Base-by-base conservation (phyloP, 2,888 invertebrate genomes). In the Aphodius granarius region DNA sequence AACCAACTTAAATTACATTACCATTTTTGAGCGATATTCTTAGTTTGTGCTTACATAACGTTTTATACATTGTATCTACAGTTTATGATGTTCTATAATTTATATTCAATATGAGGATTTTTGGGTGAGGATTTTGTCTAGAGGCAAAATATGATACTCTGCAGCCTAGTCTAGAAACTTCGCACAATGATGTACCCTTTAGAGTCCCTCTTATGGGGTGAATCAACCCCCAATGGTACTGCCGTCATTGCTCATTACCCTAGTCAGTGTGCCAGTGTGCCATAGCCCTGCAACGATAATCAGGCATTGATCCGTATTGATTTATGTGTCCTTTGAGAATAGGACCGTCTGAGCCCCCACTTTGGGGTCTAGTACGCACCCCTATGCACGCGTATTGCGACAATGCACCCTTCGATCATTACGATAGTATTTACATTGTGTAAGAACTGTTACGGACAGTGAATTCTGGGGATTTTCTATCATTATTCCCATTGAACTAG, bases 251-350 rank as follows among this genome's bases (percentile, higher is more conserved):
- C 68, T 68, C 68, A 68, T 68, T 68, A 68, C 68, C 68, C 68
- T 20, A 68, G 20, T 68, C 68, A 68, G 68, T 68, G 68, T 68
- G 68, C 68, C 20, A 68, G 68, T 68, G 68, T 68, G 68, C 22
- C 68, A 68, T 22, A 20, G 19, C 18, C 21, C 20, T 16, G 21
- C 20, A 19, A 20, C 20, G 21, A 68, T 68, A 21, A 68, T 68
- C 20, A 68, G 68, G 68, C 68, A 68, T 68, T 68, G 68, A 68
- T 68, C 68, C 20, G 68, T 68, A 68, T 68, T 68, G 68, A 68
- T 68, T 68, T 68, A 68, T 68, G 68, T 19, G 65, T 18, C 68
- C 68, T 16, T 16, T 18, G 65, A 65, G 65, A 19, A 68, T 68
- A 68, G 68, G 22, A 22, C 20, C n/a, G 20, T 21, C 20, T 21